Base-by-base conservation (phyloP, 2,113 vertebrate species). In the Ptilorrhoa leucosticta region DNA sequence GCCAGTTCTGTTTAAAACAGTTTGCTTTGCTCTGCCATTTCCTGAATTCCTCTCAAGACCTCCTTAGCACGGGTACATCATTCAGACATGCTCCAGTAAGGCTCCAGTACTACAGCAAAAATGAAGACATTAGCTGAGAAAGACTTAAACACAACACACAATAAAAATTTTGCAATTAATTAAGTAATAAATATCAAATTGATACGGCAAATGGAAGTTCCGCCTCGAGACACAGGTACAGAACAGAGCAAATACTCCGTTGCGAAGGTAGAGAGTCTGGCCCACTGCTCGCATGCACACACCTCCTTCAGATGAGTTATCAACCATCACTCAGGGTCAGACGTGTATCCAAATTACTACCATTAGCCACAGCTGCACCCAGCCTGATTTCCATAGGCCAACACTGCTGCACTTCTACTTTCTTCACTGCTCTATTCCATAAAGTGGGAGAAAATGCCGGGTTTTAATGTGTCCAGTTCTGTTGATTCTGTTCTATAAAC, bases 251-350 rank as follows among this genome's bases (percentile, higher is more conserved):
- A n/a, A 44, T 3, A 30, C 15, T 33, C 42, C 20, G 1, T 2
- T 40, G n/a, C 0, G 0, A 48, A 39, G 6, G 28, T 2, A 8
- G 33, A 47, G 37, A 83, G 47, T 13, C 10, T 21, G 68, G 73
- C 20, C 30, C 28, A 9, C 4, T 31, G 69, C 26, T 81, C 69
- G 28, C 2, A 3, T 13, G n/a, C n/a, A 33, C 48, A 39, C 9
- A 15, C 21, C 20, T 63, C 44, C 50, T 40, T 54, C 12, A 45
- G 35, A 17, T 15, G 16, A 60, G 7, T 39, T n/a, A 83, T 61
- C 40, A 45, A 2, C 56, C 20, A 7, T 9, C 65, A 33, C 11
- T 17, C 39, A 10, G 2, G 19, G n/a, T 35, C 45, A 77, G 65
- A 78, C 11, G 5, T 0, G 10, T 15, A 57, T 4, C 28, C 60